Base-by-base conservation (phyloP, 2,113 vertebrate genomes). In the Silurus glanis region DNA sequence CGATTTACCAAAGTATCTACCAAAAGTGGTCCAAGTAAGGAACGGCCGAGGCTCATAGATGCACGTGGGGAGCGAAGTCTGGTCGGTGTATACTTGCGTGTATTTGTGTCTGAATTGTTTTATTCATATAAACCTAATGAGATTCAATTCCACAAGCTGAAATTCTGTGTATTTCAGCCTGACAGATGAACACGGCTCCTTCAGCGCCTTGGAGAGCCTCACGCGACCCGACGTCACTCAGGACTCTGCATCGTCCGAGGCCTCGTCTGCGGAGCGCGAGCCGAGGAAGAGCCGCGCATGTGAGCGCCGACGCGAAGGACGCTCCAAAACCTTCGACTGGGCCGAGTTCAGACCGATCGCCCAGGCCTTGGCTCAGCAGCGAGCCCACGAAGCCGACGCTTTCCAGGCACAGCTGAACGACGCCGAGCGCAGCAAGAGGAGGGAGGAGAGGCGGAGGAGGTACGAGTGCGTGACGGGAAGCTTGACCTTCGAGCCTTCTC, bases 301-400 rank as follows among this genome's bases (percentile, higher is more conserved):
- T 0, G 95, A 96, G n/a, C 94, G 95, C 9, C 88, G 95, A 55
- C 90, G 94, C 64, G 95, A 96, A 59, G 95, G 95, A 9, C 92
- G 95, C 19, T 95, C 95, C 0, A 96, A 96, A 90, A 96, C 95
- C 0, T 95, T 96, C 0, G 95, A 96, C 92, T 96, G 95, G 95
- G 95, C 95, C 0, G 95, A 95, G 92, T 96, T 96, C 91, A 91
- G 95, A 45, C 95, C 95, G 28, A 95, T 95, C 8, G 95, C 95
- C 45, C 95, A 96, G 92, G 95, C 94, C 19, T 87, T 96, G 88
- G 95, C 95, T 13, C 95, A 96, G 92, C 94, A 95, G 89, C 86
- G 95, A 71, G 93, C 93, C 0, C 91, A 93, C 64, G 95, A 95
- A 86, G 91, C 92, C 0, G 93, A 95, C 86, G 86, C 89, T 79